These are phyloP conservation scores for Anarrhichthys ocellatus DNA, from an alignment of 2,113 vertebrate genomes.

Conservation along the genomic window DNA sequence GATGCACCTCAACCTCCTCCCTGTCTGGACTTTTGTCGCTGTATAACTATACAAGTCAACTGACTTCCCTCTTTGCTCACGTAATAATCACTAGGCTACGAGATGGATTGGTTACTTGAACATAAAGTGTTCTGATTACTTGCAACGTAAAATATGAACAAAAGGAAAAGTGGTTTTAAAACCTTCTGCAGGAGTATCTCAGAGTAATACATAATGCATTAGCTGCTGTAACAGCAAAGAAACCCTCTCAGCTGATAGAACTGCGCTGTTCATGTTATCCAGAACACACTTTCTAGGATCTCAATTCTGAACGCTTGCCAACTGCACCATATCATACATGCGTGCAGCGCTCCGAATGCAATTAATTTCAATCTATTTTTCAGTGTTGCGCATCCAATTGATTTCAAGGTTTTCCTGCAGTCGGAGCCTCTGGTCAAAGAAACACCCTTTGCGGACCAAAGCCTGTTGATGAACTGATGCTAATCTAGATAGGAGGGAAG, in stretches of 20 bases:
- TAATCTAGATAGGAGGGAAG: slow-evolving; percentile 71
- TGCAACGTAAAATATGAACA: slow-evolving; percentile 47
- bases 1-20: background rate
- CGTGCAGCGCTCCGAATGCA: slow-evolving; percentile 9
- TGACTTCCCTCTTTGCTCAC: background rate
- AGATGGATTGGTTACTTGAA: background rate
- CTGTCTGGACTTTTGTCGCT: background rate
- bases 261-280: slow-evolving; percentile 4
- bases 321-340: slow-evolving; percentile 17
- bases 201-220: slow-evolving; percentile 56
- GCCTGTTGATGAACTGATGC: slow-evolving; percentile 70
- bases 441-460: slow-evolving; percentile 59
- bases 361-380: slow-evolving; percentile 31
- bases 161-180: slow-evolving; percentile 50
- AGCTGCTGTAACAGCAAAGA: slow-evolving; percentile 24
- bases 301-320: slow-evolving; percentile 13
- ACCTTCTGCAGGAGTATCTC: slow-evolving; percentile 42
- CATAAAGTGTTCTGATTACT: background rate
- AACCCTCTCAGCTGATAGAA: background rate
- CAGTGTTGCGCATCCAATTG: slow-evolving; percentile 37
- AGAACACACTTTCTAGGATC: slow-evolving; percentile 34
- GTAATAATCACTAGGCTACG: background rate
- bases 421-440: slow-evolving; percentile 56
- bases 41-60: background rate
- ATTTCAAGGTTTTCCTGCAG: slow-evolving; percentile 54